A percentile compares a stretch with the other conserved stretches of the same genome.
These are phyloP conservation scores for Laticauda colubrina DNA, from an alignment of 2,113 vertebrate species.

Conservation along the genomic window DNA sequence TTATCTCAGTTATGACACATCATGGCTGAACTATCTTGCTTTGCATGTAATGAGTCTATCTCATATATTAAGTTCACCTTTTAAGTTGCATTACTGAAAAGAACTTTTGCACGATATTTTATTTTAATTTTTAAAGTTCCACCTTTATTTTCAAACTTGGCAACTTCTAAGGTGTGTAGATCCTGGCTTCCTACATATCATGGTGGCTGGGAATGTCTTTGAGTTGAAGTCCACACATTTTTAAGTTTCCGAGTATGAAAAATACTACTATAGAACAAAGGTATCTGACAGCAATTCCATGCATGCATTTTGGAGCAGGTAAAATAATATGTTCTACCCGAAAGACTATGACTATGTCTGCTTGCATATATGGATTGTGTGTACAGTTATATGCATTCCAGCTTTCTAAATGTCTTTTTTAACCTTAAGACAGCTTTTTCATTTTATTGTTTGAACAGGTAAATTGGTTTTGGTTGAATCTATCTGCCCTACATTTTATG, in stretches of 20 bases:
- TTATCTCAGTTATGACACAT: too few species aligned
- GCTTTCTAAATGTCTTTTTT: background rate
- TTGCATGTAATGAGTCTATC: too few species aligned
- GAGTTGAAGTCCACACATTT: background rate
- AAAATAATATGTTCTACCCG: background rate
- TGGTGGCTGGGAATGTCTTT: too few species aligned
- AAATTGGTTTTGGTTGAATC: too few species aligned
- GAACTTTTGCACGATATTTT: too few species aligned
- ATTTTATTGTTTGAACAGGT: too few species aligned
- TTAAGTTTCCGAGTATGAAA: background rate
- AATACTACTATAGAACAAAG: background rate
- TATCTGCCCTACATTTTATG: too few species aligned
- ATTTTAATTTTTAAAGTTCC: too few species aligned
- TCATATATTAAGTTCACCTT: too few species aligned
- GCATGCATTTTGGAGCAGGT: background rate
- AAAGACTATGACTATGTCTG: background rate
- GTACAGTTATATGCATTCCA: background rate
- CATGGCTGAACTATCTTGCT: too few species aligned
- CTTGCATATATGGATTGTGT: background rate
- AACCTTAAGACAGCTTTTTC: background rate
- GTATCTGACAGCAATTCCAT: background rate
- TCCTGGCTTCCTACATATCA: background rate
- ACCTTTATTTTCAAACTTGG: background rate
- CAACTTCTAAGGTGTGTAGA: background rate
- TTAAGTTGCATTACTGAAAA: too few species aligned